These are phyloP conservation scores for Choristoneura rosaceana DNA, from an alignment of 2,888 invertebrate genomes.

Conservation along the genomic window DNA sequence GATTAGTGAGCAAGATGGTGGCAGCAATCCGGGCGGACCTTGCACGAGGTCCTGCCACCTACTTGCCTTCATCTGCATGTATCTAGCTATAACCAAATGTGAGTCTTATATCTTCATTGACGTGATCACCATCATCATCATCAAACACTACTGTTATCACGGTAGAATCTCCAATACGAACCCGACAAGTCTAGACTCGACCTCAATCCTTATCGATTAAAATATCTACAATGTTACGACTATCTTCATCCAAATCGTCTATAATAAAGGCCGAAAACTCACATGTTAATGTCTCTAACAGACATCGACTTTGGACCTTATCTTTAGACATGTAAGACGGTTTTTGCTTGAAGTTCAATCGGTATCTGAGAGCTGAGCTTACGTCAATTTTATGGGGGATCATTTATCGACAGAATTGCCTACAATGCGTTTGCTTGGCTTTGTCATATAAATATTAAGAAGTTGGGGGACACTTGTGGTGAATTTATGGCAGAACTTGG, in stretches of 20 bases:
- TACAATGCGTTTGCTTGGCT: slow-evolving; percentile 35
- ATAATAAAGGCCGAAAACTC: slow-evolving; percentile 27
- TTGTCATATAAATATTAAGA: slow-evolving; percentile 42
- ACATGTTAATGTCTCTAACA: slow-evolving; percentile 24
- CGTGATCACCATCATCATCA: no score
- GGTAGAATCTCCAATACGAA: no score
- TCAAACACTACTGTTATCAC: no score
- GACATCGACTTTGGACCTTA: background rate
- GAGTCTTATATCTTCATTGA: no score
- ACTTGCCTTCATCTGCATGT: no score
- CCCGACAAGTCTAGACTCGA: background rate
- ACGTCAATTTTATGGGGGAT: slow-evolving; percentile 60
- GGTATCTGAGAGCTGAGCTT: slow-evolving; percentile 34
- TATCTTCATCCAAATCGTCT: slow-evolving; percentile 22
- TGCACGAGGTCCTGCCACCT: no score
- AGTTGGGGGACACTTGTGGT: slow-evolving; percentile 22
- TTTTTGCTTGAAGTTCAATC: slow-evolving; percentile 17
- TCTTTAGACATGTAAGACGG: background rate
- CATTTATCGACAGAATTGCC: slow-evolving; percentile 56
- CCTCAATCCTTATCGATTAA: slow-evolving; percentile 31
- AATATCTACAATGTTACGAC: slow-evolving; percentile 33
- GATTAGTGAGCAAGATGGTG: no score
- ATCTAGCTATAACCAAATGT: no score
- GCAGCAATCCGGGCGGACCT: no score
- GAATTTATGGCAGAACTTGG: slow-evolving; percentile 18